A percentile compares a stretch with the other conserved stretches of the same genome.
Evolutionary conservation across 1,140 invertebrate genomes (phyloP).

Genomic region (Holcopasites calliopsidis): DNA sequence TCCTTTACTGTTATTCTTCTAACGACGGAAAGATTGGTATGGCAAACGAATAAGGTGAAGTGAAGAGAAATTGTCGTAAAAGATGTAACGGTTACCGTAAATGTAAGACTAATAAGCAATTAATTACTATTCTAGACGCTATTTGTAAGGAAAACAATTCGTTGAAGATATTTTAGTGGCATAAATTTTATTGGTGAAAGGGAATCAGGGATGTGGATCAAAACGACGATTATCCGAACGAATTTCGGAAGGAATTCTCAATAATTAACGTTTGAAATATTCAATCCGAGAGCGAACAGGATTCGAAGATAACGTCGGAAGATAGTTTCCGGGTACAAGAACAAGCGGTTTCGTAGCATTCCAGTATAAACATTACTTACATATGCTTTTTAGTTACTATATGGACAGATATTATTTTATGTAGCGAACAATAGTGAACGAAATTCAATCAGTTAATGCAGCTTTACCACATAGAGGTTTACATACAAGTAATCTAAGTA

Average conservation of each 20-base stretch:
- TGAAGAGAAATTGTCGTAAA: not conserved
- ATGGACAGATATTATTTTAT: not conserved
- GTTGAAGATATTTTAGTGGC: constrained; percentile 1
- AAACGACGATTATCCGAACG: constrained; percentile 36
- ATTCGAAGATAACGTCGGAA: no score
- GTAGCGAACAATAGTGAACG: not conserved
- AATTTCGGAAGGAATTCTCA: not conserved
- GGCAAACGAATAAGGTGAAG: not conserved
- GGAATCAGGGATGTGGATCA: constrained; percentile 22
- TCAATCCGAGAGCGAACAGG: not conserved
- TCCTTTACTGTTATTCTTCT: not conserved
- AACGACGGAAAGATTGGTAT: not conserved
- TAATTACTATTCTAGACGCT: constrained; percentile 1
- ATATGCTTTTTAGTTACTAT: not conserved
- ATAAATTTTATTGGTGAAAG: not conserved
- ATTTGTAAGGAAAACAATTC: constrained; percentile 11
- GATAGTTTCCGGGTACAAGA: not conserved
- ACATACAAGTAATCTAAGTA: constrained; percentile 1
- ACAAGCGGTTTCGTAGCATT: not conserved
- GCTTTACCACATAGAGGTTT: not conserved
- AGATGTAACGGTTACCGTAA: not conserved
- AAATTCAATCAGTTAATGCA: not conserved
- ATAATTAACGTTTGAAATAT: constrained; percentile 6
- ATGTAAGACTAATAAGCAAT: not conserved
- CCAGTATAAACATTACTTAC: not conserved